These are phyloP conservation scores for Garrulus glandarius DNA, from an alignment of 2,797 vertebrate genomes.

Conservation along the genomic window DNA sequence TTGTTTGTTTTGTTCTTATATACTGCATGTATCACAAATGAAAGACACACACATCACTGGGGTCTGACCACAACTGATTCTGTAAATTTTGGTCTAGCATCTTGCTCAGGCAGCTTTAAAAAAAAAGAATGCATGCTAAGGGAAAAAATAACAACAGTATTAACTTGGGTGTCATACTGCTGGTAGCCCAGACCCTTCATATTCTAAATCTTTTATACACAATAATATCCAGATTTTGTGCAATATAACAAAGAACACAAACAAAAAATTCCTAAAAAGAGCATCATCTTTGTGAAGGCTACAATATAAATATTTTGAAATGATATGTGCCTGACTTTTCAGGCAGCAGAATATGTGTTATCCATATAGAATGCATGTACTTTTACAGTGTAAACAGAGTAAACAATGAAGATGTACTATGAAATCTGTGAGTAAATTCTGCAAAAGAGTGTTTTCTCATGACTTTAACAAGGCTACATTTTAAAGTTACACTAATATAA, in stretches of 20 bases:
- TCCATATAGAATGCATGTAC: not conserved
- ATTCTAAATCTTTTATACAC: slow-evolving; percentile 24
- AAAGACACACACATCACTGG: slow-evolving; percentile 32
- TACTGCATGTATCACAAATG: not conserved
- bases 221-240: slow-evolving; percentile 36
- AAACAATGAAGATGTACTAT: not conserved
- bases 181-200: not conserved
- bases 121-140: slow-evolving; percentile 31
- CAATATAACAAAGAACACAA: not conserved
- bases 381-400: not conserved
- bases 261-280: slow-evolving; percentile 33
- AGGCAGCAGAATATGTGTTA: not conserved
- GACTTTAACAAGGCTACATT: not conserved
- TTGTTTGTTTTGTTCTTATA: not conserved
- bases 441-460: not conserved
- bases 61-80: slow-evolving; percentile 62
- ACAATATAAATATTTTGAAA: not conserved
- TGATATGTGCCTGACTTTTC: not conserved
- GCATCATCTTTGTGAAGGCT: slow-evolving; percentile 18
- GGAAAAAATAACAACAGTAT: slow-evolving; percentile 52
- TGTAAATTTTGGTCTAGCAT: slow-evolving; percentile 27
- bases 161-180: slow-evolving; percentile 42
- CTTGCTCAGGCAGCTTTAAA: slow-evolving; percentile 50
- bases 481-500: not conserved
- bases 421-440: not conserved